Conservation (phyloP, 1,140 invertebrate genomes). For the Xylocopa sonorina region DNA sequence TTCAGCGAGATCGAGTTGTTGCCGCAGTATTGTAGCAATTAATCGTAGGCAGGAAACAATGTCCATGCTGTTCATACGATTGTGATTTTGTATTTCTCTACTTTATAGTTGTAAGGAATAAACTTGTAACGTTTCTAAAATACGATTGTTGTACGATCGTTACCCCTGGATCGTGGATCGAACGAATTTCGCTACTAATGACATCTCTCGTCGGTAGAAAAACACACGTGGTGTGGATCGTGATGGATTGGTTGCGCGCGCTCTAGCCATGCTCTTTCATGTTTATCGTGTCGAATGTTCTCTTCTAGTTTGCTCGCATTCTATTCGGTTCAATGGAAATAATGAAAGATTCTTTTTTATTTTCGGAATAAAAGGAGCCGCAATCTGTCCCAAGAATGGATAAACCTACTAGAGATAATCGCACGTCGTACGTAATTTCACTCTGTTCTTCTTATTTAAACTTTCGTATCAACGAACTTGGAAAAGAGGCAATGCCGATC, state of each 20-base stretch:
- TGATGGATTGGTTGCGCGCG: not conserved
- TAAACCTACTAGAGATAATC: not conserved
- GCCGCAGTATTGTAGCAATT: slow-evolving; percentile 45
- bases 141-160: too few species aligned
- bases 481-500: too few species aligned
- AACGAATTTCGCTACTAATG: slow-evolving; percentile 20
- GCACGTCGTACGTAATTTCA: slow-evolving; percentile 19
- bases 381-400: slow-evolving; percentile 13
- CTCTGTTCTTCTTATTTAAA: not conserved
- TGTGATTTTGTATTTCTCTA: slow-evolving; percentile 73
- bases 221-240: not conserved
- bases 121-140: slow-evolving; percentile 66
- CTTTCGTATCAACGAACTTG: not conserved
- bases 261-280: not conserved
- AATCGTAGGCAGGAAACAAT: slow-evolving; percentile 19
- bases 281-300: slow-evolving; percentile 2
- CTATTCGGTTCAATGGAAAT: not conserved
- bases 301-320: not conserved
- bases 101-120: slow-evolving; percentile 67
- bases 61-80: slow-evolving; percentile 42
- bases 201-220: slow-evolving; percentile 32
- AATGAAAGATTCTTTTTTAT: not conserved
- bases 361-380: not conserved
- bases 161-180: too few species aligned
- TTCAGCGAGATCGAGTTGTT: slow-evolving; percentile 7